A percentile compares a stretch with the other conserved stretches of the same genome.
These are phyloP conservation scores for Asbolus verrucosus DNA, from an alignment of 1,140 invertebrate species.

Conservation along the genomic window DNA sequence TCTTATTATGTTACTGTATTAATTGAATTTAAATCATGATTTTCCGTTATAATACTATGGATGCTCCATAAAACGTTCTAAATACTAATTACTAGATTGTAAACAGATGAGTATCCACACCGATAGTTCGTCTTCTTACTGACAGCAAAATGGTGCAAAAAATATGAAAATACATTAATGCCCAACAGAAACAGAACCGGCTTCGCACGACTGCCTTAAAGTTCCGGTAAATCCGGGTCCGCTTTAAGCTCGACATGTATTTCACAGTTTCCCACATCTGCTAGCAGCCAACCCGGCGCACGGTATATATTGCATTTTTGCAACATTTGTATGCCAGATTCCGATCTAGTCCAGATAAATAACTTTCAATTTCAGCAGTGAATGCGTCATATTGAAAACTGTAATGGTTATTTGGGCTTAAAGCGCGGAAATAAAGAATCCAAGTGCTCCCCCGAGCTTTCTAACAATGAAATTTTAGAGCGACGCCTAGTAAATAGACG, in stretches of 20 bases:
- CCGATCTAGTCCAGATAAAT: constrained; percentile 33
- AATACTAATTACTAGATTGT: too few relatives aligned
- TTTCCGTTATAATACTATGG: too few relatives aligned
- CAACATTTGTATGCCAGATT: constrained; percentile 35
- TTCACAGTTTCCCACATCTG: constrained; percentile 7
- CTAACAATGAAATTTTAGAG: constrained; percentile 3
- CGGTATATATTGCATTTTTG: constrained; percentile 32
- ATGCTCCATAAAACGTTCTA: too few relatives aligned
- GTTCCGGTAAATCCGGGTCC: too few relatives aligned
- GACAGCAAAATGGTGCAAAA: too few relatives aligned
- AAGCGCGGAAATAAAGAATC: not conserved
- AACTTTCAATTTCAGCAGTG: constrained; percentile 15
- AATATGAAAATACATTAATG: too few relatives aligned
- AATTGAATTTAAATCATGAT: too few relatives aligned
- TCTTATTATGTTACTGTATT: too few relatives aligned
- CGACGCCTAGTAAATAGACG: constrained; percentile 6
- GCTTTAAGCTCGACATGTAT: too few relatives aligned
- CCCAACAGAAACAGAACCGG: not conserved
- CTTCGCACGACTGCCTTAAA: too few relatives aligned
- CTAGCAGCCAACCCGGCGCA: not conserved
- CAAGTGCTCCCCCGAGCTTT: not conserved
- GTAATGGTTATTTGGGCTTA: not conserved
- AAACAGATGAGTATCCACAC: too few relatives aligned
- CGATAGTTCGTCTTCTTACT: too few relatives aligned
- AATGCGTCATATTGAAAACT: constrained; percentile 23